Percentiles rank a stretch among this genome's conserved stretches.
Evolutionary conservation across 2,113 vertebrate genomes (phyloP).

Genomic region (Toxostoma redivivum): DNA sequence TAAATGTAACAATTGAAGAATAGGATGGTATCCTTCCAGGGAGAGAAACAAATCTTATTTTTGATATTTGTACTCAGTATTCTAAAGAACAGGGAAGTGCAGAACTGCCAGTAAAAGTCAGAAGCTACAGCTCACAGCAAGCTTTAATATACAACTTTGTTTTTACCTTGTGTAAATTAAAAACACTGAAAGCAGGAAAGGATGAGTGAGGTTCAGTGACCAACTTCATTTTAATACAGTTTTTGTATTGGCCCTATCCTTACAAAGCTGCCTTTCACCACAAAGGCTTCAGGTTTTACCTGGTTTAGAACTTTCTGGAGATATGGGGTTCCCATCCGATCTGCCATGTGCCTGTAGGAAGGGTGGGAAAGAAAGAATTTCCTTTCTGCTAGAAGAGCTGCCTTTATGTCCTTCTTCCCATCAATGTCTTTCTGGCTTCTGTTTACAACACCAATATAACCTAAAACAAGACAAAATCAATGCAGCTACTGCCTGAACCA

Average conservation of each 20-base stretch:
- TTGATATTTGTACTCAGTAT: not conserved
- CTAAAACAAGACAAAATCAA: slow-evolving; percentile 58
- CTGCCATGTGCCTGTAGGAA: slow-evolving; percentile 91
- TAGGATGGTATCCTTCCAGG: not conserved
- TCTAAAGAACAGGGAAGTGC: not conserved
- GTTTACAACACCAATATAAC: slow-evolving; percentile 97
- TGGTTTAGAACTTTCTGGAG: slow-evolving; percentile 95
- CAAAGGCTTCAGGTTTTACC: slow-evolving; percentile 66
- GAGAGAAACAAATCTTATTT: not conserved
- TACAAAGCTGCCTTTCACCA: not conserved
- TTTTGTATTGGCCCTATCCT: not conserved
- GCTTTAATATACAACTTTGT: not conserved
- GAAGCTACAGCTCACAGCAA: not conserved
- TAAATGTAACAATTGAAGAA: not conserved
- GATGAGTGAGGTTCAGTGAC: not conserved
- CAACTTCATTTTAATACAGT: not conserved
- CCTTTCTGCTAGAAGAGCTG: slow-evolving; percentile 89
- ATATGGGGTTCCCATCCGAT: slow-evolving; percentile 95
- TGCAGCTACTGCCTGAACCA: not conserved
- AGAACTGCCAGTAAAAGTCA: not conserved
- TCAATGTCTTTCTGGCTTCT: slow-evolving; percentile 99
- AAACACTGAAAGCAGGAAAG: not conserved
- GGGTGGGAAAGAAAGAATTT: slow-evolving; percentile 98
- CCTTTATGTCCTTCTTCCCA: slow-evolving; percentile 93
- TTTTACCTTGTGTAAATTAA: not conserved